Conservation (phyloP, 2,797 vertebrate species). For the Galago senegalensis region DNA sequence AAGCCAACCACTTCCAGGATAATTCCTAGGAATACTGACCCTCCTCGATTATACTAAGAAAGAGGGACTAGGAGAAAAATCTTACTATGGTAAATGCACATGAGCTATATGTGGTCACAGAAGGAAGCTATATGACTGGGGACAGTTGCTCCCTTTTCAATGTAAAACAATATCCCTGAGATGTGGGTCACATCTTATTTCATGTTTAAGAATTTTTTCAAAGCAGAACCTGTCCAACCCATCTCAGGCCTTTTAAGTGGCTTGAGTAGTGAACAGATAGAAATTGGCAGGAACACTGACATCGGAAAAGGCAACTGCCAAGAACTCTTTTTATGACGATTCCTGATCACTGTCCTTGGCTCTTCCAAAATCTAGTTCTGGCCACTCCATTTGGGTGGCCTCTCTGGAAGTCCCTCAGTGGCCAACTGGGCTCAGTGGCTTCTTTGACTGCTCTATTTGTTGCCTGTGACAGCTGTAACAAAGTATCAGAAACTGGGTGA, state of each 20-base stretch:
- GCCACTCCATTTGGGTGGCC: background rate
- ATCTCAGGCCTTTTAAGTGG: background rate
- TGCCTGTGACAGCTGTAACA: background rate
- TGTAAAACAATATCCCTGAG: background rate
- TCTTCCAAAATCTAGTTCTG: conserved; percentile 35
- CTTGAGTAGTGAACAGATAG: background rate
- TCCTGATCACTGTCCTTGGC: background rate
- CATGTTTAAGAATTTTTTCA: background rate
- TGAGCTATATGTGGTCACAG: background rate
- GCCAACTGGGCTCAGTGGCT: background rate
- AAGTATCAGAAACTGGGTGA: background rate
- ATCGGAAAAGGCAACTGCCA: background rate
- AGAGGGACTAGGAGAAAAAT: background rate
- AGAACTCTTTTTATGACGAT: background rate
- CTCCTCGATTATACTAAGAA: background rate
- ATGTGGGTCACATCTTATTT: background rate
- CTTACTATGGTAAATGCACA: background rate
- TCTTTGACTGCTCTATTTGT: background rate
- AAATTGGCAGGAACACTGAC: conserved; percentile 12
- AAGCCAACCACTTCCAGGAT: background rate
- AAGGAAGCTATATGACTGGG: background rate
- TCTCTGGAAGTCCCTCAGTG: background rate
- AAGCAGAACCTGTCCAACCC: background rate
- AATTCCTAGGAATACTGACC: background rate
- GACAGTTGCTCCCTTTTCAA: background rate